Percentiles rank a stretch among this genome's conserved stretches.
Conservation (phyloP, 2,888 invertebrate genomes). For the Urechis unicinctus region DNA sequence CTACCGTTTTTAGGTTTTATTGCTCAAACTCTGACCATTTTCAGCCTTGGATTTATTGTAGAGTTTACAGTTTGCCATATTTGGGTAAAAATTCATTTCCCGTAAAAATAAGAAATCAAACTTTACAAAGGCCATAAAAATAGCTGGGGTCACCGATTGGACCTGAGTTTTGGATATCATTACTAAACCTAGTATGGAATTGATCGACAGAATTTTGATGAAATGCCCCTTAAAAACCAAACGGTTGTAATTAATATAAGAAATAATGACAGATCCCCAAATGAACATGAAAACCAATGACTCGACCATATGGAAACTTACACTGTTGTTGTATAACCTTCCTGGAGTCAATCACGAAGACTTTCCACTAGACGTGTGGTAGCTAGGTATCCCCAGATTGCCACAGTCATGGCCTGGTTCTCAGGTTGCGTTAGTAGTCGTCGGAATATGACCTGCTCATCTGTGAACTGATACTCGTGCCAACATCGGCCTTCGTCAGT, state of each 20-base stretch:
- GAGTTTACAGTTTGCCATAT: too few relatives aligned
- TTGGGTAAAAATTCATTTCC: too few relatives aligned
- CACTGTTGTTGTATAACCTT: conserved; percentile 34
- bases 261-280: not conserved
- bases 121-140: too few relatives aligned
- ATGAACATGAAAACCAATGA: too few relatives aligned
- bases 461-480: conserved; percentile 43
- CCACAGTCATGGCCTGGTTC: conserved; percentile 38
- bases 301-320: too few relatives aligned
- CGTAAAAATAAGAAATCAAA: too few relatives aligned
- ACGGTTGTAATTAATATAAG: not conserved
- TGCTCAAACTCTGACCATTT: too few relatives aligned
- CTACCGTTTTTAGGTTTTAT: too few relatives aligned
- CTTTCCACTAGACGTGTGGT: conserved; percentile 33
- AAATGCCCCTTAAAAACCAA: not conserved
- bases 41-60: too few relatives aligned
- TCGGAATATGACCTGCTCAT: conserved; percentile 22
- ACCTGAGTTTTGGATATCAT: too few relatives aligned
- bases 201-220: conserved; percentile 22
- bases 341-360: conserved; percentile 40
- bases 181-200: too few relatives aligned
- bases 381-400: conserved; percentile 43
- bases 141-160: too few relatives aligned
- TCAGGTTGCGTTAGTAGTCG: conserved; percentile 47
- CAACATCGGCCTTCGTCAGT: conserved; percentile 48